Base-by-base conservation (phyloP, 2,888 invertebrate genomes). In the Ophioninae sp. region DNA sequence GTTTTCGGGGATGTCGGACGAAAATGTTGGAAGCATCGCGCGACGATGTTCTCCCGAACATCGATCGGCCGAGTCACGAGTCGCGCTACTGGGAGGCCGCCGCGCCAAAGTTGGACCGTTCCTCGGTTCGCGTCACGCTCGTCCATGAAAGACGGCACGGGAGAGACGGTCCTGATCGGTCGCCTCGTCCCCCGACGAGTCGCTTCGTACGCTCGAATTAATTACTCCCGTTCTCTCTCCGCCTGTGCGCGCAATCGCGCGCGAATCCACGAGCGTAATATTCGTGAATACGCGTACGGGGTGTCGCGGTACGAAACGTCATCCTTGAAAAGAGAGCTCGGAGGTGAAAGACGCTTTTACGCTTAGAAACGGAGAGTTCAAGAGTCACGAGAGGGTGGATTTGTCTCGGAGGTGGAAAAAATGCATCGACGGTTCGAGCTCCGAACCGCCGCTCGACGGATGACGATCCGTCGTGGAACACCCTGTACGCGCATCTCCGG, bases 51-150 rank as follows among this genome's bases (percentile, higher is more conserved):
- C 13, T 77, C 64, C 73, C n/a, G n/a, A n/a, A n/a, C 73, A 77
- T 83, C 76, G 73, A 80, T 69, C 77, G 77, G 64, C 67, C 73
- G 30, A 44, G 5, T 44, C 10, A 44, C 44, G 13, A 6, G 67
- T 64, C 44, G 83, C 67, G n/a, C 62, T 68, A 59, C 39, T n/a
- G 57, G 72, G 21, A 23, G 20, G 8, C 7, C 20, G 62, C 8
- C n/a, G n/a, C n/a, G n/a, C n/a, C n/a, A n/a, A n/a, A n/a, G n/a
- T n/a, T n/a, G n/a, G n/a, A n/a, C n/a, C n/a, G n/a, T n/a, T n/a
- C n/a, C n/a, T n/a, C n/a, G n/a, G n/a, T 81, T 81, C 81, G 81
- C 79, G 81, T 59, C 74, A 72, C 80, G 69, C 76, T 73, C 77
- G 61, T 64, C n/a, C 67, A 80, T 77, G 80, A 80, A 73, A 77